Evolutionary conservation across 2,797 vertebrate genomes (phyloP).

Genomic region (Phrynocephalus forsythii): DNA sequence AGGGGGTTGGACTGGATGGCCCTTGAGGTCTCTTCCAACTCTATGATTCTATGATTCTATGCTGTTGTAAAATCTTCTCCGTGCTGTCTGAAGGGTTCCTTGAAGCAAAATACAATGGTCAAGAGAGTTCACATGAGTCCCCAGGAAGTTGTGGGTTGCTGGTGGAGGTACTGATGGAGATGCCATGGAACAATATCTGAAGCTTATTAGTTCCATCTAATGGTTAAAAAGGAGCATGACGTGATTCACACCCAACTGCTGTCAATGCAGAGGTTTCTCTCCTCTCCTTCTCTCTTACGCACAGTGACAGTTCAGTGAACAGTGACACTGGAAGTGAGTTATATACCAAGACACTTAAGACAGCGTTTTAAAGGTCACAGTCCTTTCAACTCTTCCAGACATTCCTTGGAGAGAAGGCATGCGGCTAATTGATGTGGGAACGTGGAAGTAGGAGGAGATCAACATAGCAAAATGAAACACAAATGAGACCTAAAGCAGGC

Average conservation of each 20-base stretch:
- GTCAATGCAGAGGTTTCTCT: neutral
- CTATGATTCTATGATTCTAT: too few relatives aligned
- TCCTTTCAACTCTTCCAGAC: constrained; percentile 42
- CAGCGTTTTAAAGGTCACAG: constrained; percentile 38
- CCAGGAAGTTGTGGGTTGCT: neutral
- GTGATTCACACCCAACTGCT: constrained; percentile 22
- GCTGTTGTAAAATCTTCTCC: neutral
- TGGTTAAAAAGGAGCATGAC: constrained; percentile 57
- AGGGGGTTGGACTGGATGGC: too few relatives aligned
- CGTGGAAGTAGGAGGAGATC: constrained; percentile 8
- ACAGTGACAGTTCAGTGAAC: constrained; percentile 12
- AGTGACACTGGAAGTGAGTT: constrained; percentile 21
- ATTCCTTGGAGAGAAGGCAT: constrained; percentile 1
- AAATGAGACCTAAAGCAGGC: neutral
- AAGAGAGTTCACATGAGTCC: constrained; percentile 24
- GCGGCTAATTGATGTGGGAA: constrained; percentile 1
- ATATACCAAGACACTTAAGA: constrained; percentile 13
- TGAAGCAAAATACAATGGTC: constrained; percentile 21
- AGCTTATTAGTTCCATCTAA: constrained; percentile 76
- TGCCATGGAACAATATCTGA: constrained; percentile 46
- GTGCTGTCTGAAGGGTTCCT: constrained; percentile 5
- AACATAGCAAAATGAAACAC: neutral
- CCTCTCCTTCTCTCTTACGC: neutral
- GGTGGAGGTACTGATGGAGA: neutral
- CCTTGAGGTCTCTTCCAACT: too few relatives aligned